Base-by-base conservation (phyloP, 2,888 invertebrate species). In the Drosophila vallismaia region DNA sequence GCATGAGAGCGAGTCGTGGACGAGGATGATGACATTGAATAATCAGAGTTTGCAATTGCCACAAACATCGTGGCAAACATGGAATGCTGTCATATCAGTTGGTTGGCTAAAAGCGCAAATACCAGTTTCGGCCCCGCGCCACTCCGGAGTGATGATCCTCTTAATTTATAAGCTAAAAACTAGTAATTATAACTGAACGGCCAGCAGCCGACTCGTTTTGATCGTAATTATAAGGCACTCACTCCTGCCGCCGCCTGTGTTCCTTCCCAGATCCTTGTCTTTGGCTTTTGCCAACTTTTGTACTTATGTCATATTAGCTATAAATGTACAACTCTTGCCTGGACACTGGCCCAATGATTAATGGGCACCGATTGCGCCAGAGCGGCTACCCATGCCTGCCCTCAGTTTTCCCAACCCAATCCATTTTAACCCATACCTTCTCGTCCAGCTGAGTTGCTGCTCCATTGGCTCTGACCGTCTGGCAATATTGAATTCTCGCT, bases 81-180 rank as follows among this genome's bases (percentile, higher is more conserved):
- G 84, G 88, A 84, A 88, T 84, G 84, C 83, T 68, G 78, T 76
- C 74, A 80, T 84, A 88, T 84, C 84, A 83, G 72, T 77, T 68
- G 58, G 45, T 63, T 64, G 71, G 40, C 40, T 53, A 67, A 62
- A n/a, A 74, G 58, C 53, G 56, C 70, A 53, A 69, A 74, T 73
- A 74, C 73, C 73, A 73, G 73, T 73, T 73, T 73, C 54, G 50
- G 50, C 29, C 46, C 36, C 50, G 52, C 40, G 36, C 19, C 29
- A 48, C 36, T 29, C 19, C 12, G 36, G 74, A 87, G 86, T 84
- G 84, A 84, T 84, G 88, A 84, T 84, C 88, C 78, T 86, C 88
- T 84, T 84, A 84, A 84, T 84, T 88, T 88, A 88, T 82, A 84
- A 84, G 76, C 76, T 88, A 84, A 84, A 88, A 84, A 80, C 86